Base-by-base conservation (phyloP, 2,113 vertebrate genomes). In the Brachirus orientalis region DNA sequence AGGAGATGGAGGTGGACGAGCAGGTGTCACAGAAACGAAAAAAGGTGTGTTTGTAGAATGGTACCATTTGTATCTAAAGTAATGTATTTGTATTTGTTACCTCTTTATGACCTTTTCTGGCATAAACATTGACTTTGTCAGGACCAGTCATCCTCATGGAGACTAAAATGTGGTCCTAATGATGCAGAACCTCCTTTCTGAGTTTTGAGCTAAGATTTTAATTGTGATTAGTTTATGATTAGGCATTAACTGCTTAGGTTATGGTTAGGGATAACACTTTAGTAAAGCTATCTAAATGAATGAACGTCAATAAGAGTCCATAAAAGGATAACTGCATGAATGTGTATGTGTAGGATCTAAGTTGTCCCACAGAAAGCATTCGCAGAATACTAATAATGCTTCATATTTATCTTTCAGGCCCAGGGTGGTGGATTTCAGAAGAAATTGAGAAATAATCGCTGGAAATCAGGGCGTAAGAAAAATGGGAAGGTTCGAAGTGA, bases 361-460 rank as follows among this genome's bases (percentile, higher is more conserved):
- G 14, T 57, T 22, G 13, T 41, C 20, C 14, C 10, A 11, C 7
- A 17, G 12, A 20, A 0, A 7, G n/a, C n/a, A n/a, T n/a, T n/a
- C n/a, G n/a, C n/a, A n/a, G 9, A 50, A 1, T 50, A 7, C 19
- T 20, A 1, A 17, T 47, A 37, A 18, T 66, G 0, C 6, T 69
- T 75, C 4, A 3, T 43, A 13, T 55, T 20, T 63, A 2, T 72
- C 33, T 78, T 75, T 63, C 80, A 94, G 92, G 84, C 59, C 9
- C 92, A 94, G 57, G 51, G 79, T 19, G 65, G 61, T 18, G 77
- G 74, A 1, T 85, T 85, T 68, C 80, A 86, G 62, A 94, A 94
- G 85, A 94, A 90, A 80, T 77, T 89, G 16, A 89, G 87, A 85
- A 93, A 90, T 52, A 86, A 88, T 61, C 79, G 71, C 47, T 79